A percentile compares a stretch with the other conserved stretches of the same genome.
Conservation (phyloP, 2,888 invertebrate genomes). For the Dicyrtoma fusca region DNA sequence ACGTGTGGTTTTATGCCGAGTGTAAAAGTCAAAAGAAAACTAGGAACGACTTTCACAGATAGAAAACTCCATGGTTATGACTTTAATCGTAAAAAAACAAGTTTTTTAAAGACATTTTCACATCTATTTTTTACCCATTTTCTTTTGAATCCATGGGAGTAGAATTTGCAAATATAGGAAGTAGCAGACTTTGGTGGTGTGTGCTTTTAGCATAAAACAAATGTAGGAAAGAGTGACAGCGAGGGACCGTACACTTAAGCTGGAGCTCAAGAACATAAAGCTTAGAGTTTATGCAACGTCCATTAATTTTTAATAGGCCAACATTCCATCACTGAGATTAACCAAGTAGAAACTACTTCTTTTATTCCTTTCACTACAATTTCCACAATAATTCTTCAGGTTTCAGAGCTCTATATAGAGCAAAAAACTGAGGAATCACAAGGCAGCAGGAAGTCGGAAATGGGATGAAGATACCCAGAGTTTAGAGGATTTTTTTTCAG, state of each 20-base stretch:
- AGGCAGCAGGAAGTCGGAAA: not conserved
- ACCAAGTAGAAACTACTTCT: not conserved
- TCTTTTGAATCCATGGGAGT: too few species aligned
- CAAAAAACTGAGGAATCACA: not conserved
- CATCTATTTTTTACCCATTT: too few species aligned
- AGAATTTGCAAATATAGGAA: too few species aligned
- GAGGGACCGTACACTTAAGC: too few species aligned
- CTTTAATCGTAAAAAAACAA: too few species aligned
- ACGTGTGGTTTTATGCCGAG: slow-evolving; percentile 6
- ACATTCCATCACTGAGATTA: slow-evolving; percentile 26
- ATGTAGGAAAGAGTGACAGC: too few species aligned
- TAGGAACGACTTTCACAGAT: not conserved
- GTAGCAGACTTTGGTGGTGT: too few species aligned
- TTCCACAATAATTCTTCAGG: not conserved
- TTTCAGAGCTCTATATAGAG: not conserved
- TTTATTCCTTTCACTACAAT: not conserved
- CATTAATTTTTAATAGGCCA: slow-evolving; percentile 22
- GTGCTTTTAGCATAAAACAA: too few species aligned
- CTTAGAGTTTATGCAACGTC: not conserved
- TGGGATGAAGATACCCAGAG: not conserved
- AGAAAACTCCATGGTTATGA: not conserved
- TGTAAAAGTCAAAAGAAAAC: slow-evolving; percentile 7
- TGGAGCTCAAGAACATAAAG: too few species aligned
- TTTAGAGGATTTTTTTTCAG: not conserved
- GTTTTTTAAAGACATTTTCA: too few species aligned